Conservation (phyloP, 2,888 invertebrate genomes). For the Trissoscelio sp. region DNA sequence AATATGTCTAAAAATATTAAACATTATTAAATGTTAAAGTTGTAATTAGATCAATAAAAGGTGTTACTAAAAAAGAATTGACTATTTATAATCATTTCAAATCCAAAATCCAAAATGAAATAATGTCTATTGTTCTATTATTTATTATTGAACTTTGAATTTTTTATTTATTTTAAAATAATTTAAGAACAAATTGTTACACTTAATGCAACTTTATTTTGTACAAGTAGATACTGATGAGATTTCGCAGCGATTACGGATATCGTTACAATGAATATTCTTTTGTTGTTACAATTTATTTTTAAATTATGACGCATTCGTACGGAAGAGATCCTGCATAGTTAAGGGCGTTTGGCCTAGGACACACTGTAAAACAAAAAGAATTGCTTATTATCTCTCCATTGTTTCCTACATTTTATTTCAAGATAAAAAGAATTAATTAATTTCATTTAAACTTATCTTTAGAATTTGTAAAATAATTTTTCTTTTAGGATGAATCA, state of each 20-base stretch:
- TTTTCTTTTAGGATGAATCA: no score
- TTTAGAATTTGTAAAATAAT: no score
- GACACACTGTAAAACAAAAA: conserved; percentile 38
- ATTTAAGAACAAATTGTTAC: conserved; percentile 7
- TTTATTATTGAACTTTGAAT: no score
- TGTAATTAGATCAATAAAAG: no score
- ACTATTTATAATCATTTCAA: no score
- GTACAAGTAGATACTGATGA: conserved; percentile 32
- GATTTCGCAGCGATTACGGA: neutral
- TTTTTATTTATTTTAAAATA: no score
- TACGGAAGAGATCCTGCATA: conserved; percentile 43
- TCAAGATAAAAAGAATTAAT: no score
- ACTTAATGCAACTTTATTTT: conserved; percentile 18
- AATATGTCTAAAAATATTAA: neutral
- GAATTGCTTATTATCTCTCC: neutral
- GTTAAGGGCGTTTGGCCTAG: conserved; percentile 20
- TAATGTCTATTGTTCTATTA: no score
- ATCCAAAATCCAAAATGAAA: no score
- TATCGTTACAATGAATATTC: neutral
- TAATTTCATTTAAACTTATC: no score
- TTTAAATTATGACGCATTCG: conserved; percentile 46
- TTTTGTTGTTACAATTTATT: conserved; percentile 1
- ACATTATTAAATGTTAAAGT: neutral
- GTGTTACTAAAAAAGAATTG: no score
- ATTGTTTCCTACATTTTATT: no score